phyloP scores from a whole-genome alignment of 53 echinoderm and acorn worm species.

The Echinarachnius parma region DNA sequence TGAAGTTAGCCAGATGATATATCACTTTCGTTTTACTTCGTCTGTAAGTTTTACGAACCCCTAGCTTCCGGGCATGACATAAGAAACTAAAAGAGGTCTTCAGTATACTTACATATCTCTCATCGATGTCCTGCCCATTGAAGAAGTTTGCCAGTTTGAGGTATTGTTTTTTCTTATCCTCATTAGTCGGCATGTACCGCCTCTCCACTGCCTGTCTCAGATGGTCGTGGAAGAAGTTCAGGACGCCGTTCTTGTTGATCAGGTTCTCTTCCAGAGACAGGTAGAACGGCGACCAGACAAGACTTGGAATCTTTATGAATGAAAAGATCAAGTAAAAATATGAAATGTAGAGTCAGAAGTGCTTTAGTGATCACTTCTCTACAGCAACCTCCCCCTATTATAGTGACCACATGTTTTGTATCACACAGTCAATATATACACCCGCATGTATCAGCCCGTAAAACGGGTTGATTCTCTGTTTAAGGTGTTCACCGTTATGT shows the following conservation, averaged over 20 bases:
- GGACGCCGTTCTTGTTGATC: constrained; percentile 79
- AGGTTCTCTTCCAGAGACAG: constrained; percentile 87
- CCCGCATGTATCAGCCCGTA: too few species aligned
- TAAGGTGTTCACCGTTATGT: too few species aligned
- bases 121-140: constrained; percentile 71
- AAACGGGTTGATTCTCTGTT: too few species aligned
- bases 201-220: constrained; percentile 85
- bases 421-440: too few species aligned
- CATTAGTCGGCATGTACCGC: constrained; percentile 73
- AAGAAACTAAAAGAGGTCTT: too few species aligned
- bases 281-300: constrained; percentile 83
- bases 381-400: too few species aligned
- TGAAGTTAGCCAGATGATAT: too few species aligned
- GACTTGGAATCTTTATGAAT: constrained; percentile 71
- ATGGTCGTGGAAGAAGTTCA: constrained; percentile 96
- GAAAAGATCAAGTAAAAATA: too few species aligned
- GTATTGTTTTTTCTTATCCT: constrained; percentile 59
- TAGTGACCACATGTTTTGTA: too few species aligned
- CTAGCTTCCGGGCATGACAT: too few species aligned
- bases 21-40: background rate
- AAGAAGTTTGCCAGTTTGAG: constrained; percentile 75
- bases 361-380: too few species aligned
- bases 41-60: background rate
- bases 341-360: too few species aligned
- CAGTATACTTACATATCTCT: constrained; percentile 83